Percentiles rank a stretch among this genome's conserved stretches.
phyloP scores from a whole-genome alignment of 2,888 invertebrate genomes.

The Bombylius major region DNA sequence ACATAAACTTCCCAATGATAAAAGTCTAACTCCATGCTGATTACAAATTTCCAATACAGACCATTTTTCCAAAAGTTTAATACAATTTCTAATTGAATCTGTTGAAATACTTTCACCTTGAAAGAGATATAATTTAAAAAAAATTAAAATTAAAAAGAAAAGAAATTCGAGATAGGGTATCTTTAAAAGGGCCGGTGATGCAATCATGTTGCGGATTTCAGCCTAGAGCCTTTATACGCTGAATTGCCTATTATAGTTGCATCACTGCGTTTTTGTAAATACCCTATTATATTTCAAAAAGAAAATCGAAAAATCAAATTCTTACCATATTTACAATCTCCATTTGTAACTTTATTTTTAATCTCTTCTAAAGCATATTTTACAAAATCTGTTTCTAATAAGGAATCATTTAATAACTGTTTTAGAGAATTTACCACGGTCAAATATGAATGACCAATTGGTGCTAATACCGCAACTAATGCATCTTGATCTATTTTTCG shows the following conservation, averaged over 20 bases:
- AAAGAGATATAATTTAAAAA: slow-evolving; percentile 10
- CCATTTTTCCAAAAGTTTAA: slow-evolving; percentile 71
- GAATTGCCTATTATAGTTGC: too few relatives aligned
- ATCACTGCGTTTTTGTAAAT: too few relatives aligned
- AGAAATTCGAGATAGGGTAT: background rate
- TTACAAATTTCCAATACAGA: slow-evolving; percentile 53
- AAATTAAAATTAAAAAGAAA: slow-evolving; percentile 13
- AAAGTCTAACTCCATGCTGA: slow-evolving; percentile 33
- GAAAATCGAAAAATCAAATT: slow-evolving; percentile 11
- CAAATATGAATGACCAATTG: slow-evolving; percentile 62
- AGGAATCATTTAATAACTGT: slow-evolving; percentile 41
- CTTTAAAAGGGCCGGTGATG: background rate
- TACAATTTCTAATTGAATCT: slow-evolving; percentile 73
- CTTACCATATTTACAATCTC: slow-evolving; percentile 49
- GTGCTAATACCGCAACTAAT: slow-evolving; percentile 49
- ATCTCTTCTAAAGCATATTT: slow-evolving; percentile 52
- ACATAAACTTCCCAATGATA: slow-evolving; percentile 36
- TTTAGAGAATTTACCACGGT: slow-evolving; percentile 48
- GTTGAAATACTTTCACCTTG: slow-evolving; percentile 80
- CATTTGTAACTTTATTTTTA: slow-evolving; percentile 47
- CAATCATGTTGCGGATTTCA: background rate
- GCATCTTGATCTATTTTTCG: slow-evolving; percentile 40
- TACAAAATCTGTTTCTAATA: slow-evolving; percentile 54
- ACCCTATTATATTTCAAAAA: too few relatives aligned
- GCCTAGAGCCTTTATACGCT: too few relatives aligned